phyloP scores from a whole-genome alignment of 92 coral and sea anemone species.

The Isaurus tuberculatus region DNA sequence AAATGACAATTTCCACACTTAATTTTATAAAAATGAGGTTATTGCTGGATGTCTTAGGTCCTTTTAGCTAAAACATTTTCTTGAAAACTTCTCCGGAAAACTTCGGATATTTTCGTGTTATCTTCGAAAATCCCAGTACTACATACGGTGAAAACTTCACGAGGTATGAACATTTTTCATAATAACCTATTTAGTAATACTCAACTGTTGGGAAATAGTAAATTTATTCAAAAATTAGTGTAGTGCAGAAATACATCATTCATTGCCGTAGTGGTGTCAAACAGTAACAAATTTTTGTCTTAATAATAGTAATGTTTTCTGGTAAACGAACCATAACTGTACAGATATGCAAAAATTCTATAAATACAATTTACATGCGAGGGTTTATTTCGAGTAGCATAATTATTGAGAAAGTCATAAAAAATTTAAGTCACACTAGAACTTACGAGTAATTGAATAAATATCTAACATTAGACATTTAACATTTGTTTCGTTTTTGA shows the following conservation, averaged over 20 bases:
- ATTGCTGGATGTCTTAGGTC: too few species aligned
- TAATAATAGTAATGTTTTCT: neutral
- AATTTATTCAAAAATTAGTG: neutral
- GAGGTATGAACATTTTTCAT: too few species aligned
- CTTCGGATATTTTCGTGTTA: too few species aligned
- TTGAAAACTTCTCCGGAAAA: too few species aligned
- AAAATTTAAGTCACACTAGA: neutral
- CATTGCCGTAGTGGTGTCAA: neutral
- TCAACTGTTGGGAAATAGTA: neutral
- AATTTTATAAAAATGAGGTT: too few species aligned
- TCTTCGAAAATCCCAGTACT: too few species aligned
- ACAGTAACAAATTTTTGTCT: neutral
- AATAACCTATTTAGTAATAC: neutral
- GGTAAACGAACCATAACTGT: neutral
- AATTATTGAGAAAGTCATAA: slow-evolving; percentile 12
- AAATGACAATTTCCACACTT: too few species aligned
- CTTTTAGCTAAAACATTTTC: too few species aligned
- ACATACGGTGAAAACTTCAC: too few species aligned
- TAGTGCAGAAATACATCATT: neutral
- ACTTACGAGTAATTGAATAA: neutral
- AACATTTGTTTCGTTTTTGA: neutral
- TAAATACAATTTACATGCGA: slow-evolving; percentile 28
- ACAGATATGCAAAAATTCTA: neutral
- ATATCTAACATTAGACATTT: neutral
- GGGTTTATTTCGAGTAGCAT: neutral